Evolutionary conservation across 2,797 vertebrate genomes (phyloP).

Genomic region (Muraenolepis orangiensis): DNA sequence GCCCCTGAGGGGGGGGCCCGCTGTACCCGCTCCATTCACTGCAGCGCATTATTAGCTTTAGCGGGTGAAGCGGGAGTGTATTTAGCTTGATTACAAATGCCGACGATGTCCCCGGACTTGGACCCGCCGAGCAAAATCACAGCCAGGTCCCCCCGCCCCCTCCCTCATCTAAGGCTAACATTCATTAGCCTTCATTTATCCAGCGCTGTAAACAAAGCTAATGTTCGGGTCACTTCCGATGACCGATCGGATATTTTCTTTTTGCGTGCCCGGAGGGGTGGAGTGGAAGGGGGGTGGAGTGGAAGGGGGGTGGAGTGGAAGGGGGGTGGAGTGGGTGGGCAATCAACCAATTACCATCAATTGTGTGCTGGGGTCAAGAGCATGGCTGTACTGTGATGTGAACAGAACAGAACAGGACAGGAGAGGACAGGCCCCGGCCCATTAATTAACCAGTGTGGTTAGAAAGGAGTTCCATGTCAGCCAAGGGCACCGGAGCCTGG

Average conservation of each 20-base stretch:
- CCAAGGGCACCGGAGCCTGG: neutral
- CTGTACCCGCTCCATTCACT: neutral
- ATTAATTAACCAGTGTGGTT: constrained; percentile 49
- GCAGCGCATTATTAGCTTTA: neutral
- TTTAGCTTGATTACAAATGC: neutral
- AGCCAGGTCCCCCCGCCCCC: too few relatives aligned
- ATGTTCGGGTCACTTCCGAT: constrained; percentile 32
- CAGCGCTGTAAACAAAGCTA: constrained; percentile 45
- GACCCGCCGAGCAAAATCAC: constrained; percentile 32
- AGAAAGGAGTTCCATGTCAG: constrained; percentile 17
- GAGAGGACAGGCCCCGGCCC: constrained; percentile 26
- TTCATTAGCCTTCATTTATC: constrained; percentile 41
- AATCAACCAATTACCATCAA: constrained; percentile 46
- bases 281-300: too few relatives aligned
- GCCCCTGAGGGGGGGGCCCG: constrained; percentile 25
- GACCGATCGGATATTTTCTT: neutral
- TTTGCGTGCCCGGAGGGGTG: neutral
- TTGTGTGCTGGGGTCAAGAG: constrained; percentile 49
- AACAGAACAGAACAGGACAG: neutral
- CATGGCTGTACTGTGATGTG: neutral
- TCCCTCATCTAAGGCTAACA: constrained; percentile 31
- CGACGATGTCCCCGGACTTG: constrained; percentile 21
- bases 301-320: too few relatives aligned
- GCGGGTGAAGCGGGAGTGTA: neutral
- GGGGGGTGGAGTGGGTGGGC: neutral